Evolutionary conservation across 2,888 invertebrate genomes (phyloP).

Genomic region (Osedax frankpressi): DNA sequence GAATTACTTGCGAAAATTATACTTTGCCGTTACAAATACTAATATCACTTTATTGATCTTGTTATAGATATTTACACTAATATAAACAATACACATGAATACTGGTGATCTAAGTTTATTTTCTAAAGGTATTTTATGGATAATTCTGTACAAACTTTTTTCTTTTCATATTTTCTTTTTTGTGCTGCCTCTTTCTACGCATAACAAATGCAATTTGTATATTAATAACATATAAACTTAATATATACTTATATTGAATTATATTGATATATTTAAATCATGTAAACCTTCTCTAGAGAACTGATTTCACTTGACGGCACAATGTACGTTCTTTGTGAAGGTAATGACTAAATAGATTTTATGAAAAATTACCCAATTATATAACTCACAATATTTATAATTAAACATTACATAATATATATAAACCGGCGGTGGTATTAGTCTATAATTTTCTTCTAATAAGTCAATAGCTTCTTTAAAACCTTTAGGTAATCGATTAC

Average conservation of each 20-base stretch:
- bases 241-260: not conserved
- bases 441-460: not conserved
- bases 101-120: too few relatives aligned
- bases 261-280: not conserved
- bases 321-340: not conserved
- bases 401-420: not conserved
- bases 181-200: not conserved
- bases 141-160: too few relatives aligned
- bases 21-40: too few relatives aligned
- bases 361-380: not conserved
- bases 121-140: too few relatives aligned
- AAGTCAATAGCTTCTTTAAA: not conserved
- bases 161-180: not conserved
- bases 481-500: not conserved
- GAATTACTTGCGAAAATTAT: too few relatives aligned
- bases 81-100: too few relatives aligned
- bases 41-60: too few relatives aligned
- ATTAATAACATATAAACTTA: not conserved
- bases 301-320: not conserved
- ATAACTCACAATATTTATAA: not conserved
- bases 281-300: not conserved
- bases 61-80: too few relatives aligned
- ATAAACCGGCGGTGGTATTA: not conserved
- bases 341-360: not conserved
- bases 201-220: not conserved